Evolutionary conservation across 2,888 invertebrate genomes (phyloP).

Genomic region (Lithophane ornitopus): DNA sequence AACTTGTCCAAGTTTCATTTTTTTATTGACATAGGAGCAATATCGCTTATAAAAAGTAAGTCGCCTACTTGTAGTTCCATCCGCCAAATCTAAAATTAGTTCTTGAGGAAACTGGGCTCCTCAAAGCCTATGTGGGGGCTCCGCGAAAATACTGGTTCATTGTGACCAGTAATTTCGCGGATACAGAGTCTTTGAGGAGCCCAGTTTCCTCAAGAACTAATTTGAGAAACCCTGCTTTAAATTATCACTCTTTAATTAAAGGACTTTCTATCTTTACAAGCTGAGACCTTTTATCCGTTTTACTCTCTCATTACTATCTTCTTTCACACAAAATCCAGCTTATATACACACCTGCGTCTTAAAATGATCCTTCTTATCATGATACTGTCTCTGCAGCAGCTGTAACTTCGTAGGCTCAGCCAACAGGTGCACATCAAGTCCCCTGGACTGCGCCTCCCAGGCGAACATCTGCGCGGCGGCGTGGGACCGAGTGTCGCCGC

Average conservation of each 20-base stretch:
- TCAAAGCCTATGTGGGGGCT: too few relatives aligned
- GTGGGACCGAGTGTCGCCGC: constrained; percentile 98
- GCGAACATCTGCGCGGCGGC: constrained; percentile 98
- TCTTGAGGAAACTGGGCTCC: too few relatives aligned
- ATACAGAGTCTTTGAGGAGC: too few relatives aligned
- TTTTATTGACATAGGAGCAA: too few relatives aligned
- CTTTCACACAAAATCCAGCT: neutral
- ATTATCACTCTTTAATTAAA: neutral
- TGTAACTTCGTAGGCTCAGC: constrained; percentile 99
- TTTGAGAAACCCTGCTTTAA: too few relatives aligned
- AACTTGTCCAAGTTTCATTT: too few relatives aligned
- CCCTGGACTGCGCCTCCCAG: constrained; percentile 98
- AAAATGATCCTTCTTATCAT: constrained; percentile 96
- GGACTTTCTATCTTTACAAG: neutral
- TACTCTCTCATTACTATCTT: neutral
- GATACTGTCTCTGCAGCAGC: constrained; percentile 96
- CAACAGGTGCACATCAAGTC: constrained; percentile 98
- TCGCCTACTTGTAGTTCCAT: too few relatives aligned
- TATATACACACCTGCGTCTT: constrained; percentile 92
- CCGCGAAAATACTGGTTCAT: too few relatives aligned
- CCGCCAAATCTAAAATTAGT: too few relatives aligned
- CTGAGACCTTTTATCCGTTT: neutral
- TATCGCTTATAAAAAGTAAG: too few relatives aligned
- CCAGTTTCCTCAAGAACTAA: too few relatives aligned
- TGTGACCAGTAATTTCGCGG: too few relatives aligned